Evolutionary conservation across 1,140 invertebrate genomes (phyloP), one percentile per base, ranked within the genome.

Genomic region (Drosophila cardini): DNA sequence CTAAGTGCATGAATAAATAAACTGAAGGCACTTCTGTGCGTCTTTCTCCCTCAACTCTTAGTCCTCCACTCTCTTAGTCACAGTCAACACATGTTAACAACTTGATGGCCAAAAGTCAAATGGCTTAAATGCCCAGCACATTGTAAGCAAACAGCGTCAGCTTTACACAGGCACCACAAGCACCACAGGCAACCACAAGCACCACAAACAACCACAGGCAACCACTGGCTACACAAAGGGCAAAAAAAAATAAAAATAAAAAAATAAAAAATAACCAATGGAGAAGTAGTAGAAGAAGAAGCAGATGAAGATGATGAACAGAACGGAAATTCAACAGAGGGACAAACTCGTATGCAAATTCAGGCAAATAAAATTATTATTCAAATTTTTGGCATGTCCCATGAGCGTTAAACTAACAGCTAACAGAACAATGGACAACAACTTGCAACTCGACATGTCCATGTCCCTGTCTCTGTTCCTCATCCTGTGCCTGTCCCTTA

Each of bases 1-100:
- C 80, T 84, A 89, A 87, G 84, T 87, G 77, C 84, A 87, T 87
- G 84, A 87, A 87, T 87, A 87, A 87, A 87, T 87, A 87, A 87
- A 78, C 76, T 69, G 50, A 89, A 76, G 86, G 65, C 80, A 83
- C 80, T 84, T 84, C 76, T 83, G 72, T 62, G 62, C 71, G 60
- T 36, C 38, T 13, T 64, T 56, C 56, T 2, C 10, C 21, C 34
- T 46, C 50, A 11, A 38, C 13, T 36, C 13, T 34, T 18, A 26
- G 21, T 26, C 11, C 43, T 16, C 26, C 18, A 40, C 60, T 4
- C n/a, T 36, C 40, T 46, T 67, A 71, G 34, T 61, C 58, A 48
- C 63, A 64, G 63, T 77, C 70, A 89, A 89, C 84, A 89, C 84
- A 87, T 87, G 84, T 87, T 89, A 89, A 84, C 84, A 87, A 87